These are phyloP conservation scores for Malurus melanocephalus DNA, from an alignment of 2,113 vertebrate genomes.

Conservation along the genomic window DNA sequence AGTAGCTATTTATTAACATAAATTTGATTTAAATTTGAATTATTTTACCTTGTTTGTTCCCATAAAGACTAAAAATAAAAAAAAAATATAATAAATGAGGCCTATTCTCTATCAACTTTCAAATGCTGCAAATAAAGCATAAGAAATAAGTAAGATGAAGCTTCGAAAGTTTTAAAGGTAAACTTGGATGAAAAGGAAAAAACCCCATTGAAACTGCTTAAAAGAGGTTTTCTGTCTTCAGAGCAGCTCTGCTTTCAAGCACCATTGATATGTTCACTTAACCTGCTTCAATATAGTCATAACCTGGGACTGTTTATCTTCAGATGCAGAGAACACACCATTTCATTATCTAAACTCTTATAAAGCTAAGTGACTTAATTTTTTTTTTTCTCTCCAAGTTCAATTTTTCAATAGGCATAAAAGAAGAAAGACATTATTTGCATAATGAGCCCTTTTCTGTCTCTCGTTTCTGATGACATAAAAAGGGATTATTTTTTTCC, in stretches of 20 bases:
- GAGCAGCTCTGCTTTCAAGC: background rate
- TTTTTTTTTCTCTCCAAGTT: background rate
- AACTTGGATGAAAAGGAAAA: background rate
- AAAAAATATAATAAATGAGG: background rate
- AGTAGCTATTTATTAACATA: background rate
- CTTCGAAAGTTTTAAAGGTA: background rate
- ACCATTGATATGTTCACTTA: background rate
- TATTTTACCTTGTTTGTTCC: background rate
- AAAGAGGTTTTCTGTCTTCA: background rate
- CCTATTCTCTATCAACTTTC: background rate
- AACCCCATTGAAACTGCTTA: background rate
- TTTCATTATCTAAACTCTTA: background rate
- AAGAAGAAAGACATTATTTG: background rate
- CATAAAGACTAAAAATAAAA: rapidly evolving
- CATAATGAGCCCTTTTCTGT: background rate
- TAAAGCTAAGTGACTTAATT: background rate
- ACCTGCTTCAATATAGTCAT: background rate
- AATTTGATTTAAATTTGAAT: background rate
- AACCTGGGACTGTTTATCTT: background rate
- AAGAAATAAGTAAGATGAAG: background rate
- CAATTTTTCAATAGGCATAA: background rate
- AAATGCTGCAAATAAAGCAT: background rate
- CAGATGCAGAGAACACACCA: background rate
- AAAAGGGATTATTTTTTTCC: background rate
- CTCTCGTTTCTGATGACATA: background rate